Evolutionary conservation across 2,888 invertebrate genomes (phyloP), one percentile per base, ranked within the genome.

Genomic region (Lymantria monacha): DNA sequence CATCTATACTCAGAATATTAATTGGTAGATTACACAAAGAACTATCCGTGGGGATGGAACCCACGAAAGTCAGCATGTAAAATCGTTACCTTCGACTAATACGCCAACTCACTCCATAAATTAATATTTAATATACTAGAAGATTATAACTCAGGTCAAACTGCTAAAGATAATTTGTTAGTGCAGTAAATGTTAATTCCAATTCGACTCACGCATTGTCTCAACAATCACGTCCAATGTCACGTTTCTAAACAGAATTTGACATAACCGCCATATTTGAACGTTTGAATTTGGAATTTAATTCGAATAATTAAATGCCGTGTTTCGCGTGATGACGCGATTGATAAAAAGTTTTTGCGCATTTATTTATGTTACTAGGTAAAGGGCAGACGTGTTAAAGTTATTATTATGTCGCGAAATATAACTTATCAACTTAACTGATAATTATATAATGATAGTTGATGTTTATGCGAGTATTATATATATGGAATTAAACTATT

Each of bases 311-410:
- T 46, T 44, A 55, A 72, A 62, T 62, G 72, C 61, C 54, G 53
- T 46, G 55, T 71, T 73, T 81, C 40, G 57, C 53, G 55, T 70
- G 64, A 46, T 22, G 44, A 55, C 42, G 49, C 50, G 60, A 65
- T 73, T 30, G 66, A 71, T 68, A 70, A 64, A 73, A 73, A 66
- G 70, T 71, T 76, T 81, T 78, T 76, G 76, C 75, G 69, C 70
- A 70, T 72, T 14, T 79, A 87, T 87, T 79, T 76, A 78, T 88
- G 87, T 87, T 78, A 87, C 79, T 88, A 65, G 89, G 89, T 88
- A 88, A 88, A 88, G 87, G 89, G 88, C 88, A 82, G 78, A 79
- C 77, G 76, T 69, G 22, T 22, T 22, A 22, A 22, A 22, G 22
- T 22, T 22, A 22, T 22, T 22, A 22, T 22, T n/a, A n/a, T n/a